Conservation (phyloP, 1,140 invertebrate genomes). For the Lepidotrigona ventralis region DNA sequence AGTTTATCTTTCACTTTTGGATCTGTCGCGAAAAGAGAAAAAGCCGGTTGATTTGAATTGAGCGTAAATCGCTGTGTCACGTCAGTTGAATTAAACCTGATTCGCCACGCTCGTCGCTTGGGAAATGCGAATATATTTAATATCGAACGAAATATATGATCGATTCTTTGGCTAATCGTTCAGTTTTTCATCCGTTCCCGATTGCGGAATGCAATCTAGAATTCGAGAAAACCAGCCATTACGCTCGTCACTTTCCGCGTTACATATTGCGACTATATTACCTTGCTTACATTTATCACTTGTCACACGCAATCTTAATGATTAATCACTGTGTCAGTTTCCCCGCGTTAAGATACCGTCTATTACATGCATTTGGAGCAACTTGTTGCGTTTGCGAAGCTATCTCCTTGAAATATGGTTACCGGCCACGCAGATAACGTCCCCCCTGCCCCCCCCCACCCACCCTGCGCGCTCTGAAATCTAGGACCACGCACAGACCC, state of each 20-base stretch:
- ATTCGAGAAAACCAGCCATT: slow-evolving; percentile 4
- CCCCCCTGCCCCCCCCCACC: background rate
- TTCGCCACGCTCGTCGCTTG: background rate
- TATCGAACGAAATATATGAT: background rate
- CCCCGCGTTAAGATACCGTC: slow-evolving; percentile 57
- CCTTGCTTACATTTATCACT: slow-evolving; percentile 48
- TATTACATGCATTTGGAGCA: slow-evolving; percentile 64
- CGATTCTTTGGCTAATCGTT: background rate
- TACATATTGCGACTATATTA: slow-evolving; percentile 11
- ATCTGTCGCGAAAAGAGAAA: background rate
- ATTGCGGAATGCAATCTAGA: background rate
- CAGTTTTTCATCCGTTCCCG: background rate
- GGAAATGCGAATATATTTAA: background rate
- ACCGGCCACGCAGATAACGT: slow-evolving; percentile 40
- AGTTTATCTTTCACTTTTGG: background rate
- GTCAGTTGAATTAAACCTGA: background rate
- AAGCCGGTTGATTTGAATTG: background rate
- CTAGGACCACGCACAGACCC: slow-evolving; percentile 13
- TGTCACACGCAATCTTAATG: slow-evolving; percentile 56
- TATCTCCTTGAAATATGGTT: slow-evolving; percentile 64
- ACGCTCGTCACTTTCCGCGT: slow-evolving; percentile 11
- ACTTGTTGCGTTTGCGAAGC: slow-evolving; percentile 56
- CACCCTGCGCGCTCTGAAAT: slow-evolving; percentile 16
- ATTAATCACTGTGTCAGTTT: slow-evolving; percentile 57
- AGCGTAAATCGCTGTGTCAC: background rate